Percentiles rank a stretch among this genome's conserved stretches.
phyloP scores from a whole-genome alignment of 2,113 vertebrate species.

The Hyla sarda region DNA sequence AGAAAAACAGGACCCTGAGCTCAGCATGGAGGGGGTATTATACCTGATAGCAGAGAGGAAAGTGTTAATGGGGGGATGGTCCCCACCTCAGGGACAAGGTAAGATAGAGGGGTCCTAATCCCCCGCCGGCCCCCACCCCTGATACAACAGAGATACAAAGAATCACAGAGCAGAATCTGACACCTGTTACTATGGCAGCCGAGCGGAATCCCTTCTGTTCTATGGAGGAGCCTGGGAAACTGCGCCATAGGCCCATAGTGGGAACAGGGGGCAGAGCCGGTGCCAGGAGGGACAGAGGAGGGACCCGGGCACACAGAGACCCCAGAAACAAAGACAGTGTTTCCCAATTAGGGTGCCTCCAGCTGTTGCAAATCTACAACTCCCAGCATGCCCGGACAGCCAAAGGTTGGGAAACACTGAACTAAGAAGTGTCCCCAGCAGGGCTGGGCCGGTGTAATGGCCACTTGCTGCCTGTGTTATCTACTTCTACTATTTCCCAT shows the following conservation, averaged over 20 bases:
- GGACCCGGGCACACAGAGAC: background rate
- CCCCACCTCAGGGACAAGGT: background rate
- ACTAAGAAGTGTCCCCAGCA: background rate
- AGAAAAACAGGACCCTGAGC: no score
- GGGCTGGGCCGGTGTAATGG: no score
- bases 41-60: background rate
- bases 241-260: background rate
- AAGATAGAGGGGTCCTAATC: background rate
- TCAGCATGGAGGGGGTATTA: no score
- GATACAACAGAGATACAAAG: conserved; percentile 18
- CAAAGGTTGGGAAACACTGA: no score
- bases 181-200: conserved; percentile 27
- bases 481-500: no score
- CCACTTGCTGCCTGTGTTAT: no score
- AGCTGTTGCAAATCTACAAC: no score
- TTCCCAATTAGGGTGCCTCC: no score
- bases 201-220: background rate
- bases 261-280: background rate
- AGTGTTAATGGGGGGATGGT: background rate
- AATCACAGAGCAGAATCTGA: background rate
- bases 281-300: background rate
- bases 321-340: no score
- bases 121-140: background rate
- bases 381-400: no score
- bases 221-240: conserved; percentile 14